Conservation (phyloP, 2,888 invertebrate species). For the Gastracanthus pulcherrimus region DNA sequence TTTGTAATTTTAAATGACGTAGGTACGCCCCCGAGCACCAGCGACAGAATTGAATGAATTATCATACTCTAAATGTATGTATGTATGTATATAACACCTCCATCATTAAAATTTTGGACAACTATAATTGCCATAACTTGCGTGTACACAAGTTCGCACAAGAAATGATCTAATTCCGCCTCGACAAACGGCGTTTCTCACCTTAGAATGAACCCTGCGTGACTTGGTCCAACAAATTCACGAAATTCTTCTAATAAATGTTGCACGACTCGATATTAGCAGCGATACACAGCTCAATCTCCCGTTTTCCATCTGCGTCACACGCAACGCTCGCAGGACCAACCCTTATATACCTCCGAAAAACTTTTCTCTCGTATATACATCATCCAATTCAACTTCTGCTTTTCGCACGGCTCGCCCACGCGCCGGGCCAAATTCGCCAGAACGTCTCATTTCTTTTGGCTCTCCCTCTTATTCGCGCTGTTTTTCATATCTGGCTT, state of each 20-base stretch:
- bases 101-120: too few relatives aligned
- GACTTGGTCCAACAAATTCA: too few relatives aligned
- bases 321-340: not conserved
- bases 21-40: too few relatives aligned
- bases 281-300: not conserved
- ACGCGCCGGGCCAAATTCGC: too few relatives aligned
- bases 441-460: too few relatives aligned
- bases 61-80: not conserved
- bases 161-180: too few relatives aligned
- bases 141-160: not conserved
- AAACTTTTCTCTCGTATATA: not conserved
- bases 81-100: not conserved
- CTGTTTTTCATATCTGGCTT: not conserved
- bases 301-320: not conserved
- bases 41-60: too few relatives aligned
- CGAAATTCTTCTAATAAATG: not conserved
- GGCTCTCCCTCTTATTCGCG: too few relatives aligned
- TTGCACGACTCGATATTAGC: not conserved
- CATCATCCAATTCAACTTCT: not conserved
- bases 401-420: too few relatives aligned
- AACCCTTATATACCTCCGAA: too few relatives aligned
- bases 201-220: not conserved
- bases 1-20: not conserved
- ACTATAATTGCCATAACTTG: not conserved
- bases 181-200: not conserved